phyloP scores from a whole-genome alignment of 2,888 invertebrate species.

The Drosophila subsilvestris region DNA sequence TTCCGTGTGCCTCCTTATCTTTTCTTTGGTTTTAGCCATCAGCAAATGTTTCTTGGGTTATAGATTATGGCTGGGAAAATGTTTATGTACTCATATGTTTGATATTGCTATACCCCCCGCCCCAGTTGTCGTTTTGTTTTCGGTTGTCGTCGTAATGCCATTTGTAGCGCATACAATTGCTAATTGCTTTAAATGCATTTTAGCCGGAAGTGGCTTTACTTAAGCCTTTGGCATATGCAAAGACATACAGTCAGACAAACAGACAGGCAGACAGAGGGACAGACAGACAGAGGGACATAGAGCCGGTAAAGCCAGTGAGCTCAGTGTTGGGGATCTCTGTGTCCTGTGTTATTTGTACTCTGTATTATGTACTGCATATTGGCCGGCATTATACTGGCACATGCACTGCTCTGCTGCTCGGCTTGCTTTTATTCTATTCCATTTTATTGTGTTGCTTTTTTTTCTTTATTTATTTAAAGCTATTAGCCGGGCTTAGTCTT shows the following conservation, averaged over 20 bases:
- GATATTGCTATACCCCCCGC: slow-evolving; percentile 16
- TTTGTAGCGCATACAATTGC: slow-evolving; percentile 56
- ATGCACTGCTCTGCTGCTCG: slow-evolving; percentile 16
- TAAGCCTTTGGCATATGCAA: slow-evolving; percentile 60
- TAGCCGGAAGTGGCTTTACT: slow-evolving; percentile 68
- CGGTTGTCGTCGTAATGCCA: slow-evolving; percentile 39
- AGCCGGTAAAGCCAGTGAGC: slow-evolving; percentile 4
- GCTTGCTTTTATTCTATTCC: slow-evolving; percentile 8
- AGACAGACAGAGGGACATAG: not conserved
- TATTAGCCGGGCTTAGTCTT: slow-evolving; percentile 54
- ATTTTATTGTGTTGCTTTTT: slow-evolving; percentile 37
- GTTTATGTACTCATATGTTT: not conserved
- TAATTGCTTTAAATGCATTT: slow-evolving; percentile 76
- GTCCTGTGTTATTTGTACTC: slow-evolving; percentile 32
- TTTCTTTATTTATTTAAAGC: slow-evolving; percentile 68
- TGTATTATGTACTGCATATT: slow-evolving; percentile 56
- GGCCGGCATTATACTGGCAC: slow-evolving; percentile 58
- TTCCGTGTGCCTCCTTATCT: not conserved
- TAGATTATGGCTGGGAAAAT: not conserved
- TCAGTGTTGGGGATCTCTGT: not conserved
- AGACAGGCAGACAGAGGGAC: not conserved
- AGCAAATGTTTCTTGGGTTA: slow-evolving; percentile 10
- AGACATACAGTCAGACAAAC: slow-evolving; percentile 8
- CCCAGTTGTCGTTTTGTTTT: slow-evolving; percentile 25
- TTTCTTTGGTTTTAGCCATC: not conserved